Conservation (phyloP, 2,797 vertebrate species). For the Cossypha dichroa region DNA sequence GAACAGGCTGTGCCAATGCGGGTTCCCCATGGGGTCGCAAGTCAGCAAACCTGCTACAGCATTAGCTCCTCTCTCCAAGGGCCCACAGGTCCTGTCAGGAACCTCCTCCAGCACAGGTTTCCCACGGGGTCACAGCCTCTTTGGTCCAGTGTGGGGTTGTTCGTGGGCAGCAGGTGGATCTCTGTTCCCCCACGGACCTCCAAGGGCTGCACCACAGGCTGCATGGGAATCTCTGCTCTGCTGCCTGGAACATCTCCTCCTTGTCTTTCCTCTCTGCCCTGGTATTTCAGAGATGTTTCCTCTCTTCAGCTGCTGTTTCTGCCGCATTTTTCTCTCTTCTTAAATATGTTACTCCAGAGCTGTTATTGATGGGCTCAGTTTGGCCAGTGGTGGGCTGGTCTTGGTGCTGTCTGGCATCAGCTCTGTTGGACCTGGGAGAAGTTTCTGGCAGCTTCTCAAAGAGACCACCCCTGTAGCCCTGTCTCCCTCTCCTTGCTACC, state of each 20-base stretch:
- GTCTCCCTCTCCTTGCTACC: background rate
- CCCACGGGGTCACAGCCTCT: accelerated
- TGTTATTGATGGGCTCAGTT: background rate
- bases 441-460: background rate
- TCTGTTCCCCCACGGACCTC: background rate
- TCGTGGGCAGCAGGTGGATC: accelerated
- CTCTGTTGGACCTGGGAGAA: background rate
- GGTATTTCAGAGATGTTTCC: background rate
- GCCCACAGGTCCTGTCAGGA: background rate
- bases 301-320: background rate
- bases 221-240: background rate
- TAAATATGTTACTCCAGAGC: background rate
- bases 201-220: background rate
- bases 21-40: background rate
- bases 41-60: background rate
- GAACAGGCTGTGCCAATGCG: accelerated
- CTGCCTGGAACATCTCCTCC: background rate
- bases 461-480: background rate
- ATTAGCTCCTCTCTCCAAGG: background rate
- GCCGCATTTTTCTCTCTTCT: background rate
- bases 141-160: background rate
- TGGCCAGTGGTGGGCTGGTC: background rate
- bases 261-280: accelerated
- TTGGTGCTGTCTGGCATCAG: background rate
- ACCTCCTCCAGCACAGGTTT: background rate